phyloP scores from a whole-genome alignment of 2,888 invertebrate species.

The Liposcelis brunnea region DNA sequence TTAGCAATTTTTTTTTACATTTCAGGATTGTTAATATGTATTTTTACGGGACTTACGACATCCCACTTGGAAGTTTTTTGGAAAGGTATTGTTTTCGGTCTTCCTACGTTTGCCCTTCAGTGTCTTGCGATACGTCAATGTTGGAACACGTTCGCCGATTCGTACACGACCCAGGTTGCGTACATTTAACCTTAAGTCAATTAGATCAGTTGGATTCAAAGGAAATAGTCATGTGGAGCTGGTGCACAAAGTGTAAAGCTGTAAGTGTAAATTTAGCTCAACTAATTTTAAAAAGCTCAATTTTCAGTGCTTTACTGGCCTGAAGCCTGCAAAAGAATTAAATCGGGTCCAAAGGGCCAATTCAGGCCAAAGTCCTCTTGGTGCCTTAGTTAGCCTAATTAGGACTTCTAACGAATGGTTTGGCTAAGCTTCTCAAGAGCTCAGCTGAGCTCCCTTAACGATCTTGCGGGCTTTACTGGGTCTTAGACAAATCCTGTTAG shows the following conservation, averaged over 20 bases:
- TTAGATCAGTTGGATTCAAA: conserved; percentile 29
- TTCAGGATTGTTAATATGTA: conserved; percentile 77
- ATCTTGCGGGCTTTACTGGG: too few species aligned
- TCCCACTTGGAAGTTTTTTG: conserved; percentile 84
- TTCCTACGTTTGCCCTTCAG: conserved; percentile 65
- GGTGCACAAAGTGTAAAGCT: conserved; percentile 50
- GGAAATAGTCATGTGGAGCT: conserved; percentile 65
- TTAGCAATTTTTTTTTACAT: conserved; percentile 13
- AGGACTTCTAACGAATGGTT: too few species aligned
- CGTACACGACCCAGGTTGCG: conserved; percentile 77
- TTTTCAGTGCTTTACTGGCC: too few species aligned
- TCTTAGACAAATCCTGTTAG: too few species aligned
- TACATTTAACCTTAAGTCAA: conserved; percentile 49
- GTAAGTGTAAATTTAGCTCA: conserved; percentile 22
- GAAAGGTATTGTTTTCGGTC: conserved; percentile 81
- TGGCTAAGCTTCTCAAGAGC: too few species aligned
- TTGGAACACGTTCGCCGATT: conserved; percentile 74
- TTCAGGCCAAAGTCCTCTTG: too few species aligned
- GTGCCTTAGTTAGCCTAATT: too few species aligned
- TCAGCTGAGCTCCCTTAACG: too few species aligned
- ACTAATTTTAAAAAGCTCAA: neutral
- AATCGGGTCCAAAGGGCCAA: too few species aligned
- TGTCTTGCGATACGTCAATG: conserved; percentile 67
- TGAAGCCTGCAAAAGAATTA: too few species aligned
- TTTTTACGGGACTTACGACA: conserved; percentile 88